Conservation (phyloP, 23 tunicate species). For the Corella eumyota region DNA sequence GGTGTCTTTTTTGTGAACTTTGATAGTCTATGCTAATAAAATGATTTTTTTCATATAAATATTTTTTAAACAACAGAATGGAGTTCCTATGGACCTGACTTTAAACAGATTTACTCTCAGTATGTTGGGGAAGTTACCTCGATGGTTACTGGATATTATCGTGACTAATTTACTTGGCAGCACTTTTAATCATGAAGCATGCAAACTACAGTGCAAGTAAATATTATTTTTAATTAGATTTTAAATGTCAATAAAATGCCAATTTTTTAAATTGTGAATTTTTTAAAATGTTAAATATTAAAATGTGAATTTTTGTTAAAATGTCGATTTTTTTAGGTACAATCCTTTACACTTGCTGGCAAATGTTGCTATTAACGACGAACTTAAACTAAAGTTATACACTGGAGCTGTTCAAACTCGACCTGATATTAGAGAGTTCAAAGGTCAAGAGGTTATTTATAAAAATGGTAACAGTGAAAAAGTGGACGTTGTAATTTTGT, state of each 20-base stretch:
- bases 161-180: neutral
- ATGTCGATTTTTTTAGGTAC: conserved; percentile 24
- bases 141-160: conserved; percentile 1
- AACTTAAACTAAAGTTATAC: conserved; percentile 27
- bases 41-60: neutral
- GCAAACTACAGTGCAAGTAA: conserved; percentile 12
- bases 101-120: conserved; percentile 6
- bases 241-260: no score
- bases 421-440: conserved; percentile 30
- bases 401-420: conserved; percentile 22
- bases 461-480: conserved; percentile 28
- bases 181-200: conserved; percentile 19
- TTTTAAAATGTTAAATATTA: no score
- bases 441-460: conserved; percentile 6
- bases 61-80: conserved; percentile 10
- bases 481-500: conserved; percentile 36
- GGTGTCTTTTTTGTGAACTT: no score
- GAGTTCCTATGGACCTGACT: conserved; percentile 14
- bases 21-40: neutral
- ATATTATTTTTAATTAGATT: no score
- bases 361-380: conserved; percentile 27
- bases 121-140: conserved; percentile 3
- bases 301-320: no score
- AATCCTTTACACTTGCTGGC: neutral
- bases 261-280: no score